Evolutionary conservation across 2,797 vertebrate genomes (phyloP), one percentile per base, ranked within the genome.

Genomic region (Pampus argenteus): DNA sequence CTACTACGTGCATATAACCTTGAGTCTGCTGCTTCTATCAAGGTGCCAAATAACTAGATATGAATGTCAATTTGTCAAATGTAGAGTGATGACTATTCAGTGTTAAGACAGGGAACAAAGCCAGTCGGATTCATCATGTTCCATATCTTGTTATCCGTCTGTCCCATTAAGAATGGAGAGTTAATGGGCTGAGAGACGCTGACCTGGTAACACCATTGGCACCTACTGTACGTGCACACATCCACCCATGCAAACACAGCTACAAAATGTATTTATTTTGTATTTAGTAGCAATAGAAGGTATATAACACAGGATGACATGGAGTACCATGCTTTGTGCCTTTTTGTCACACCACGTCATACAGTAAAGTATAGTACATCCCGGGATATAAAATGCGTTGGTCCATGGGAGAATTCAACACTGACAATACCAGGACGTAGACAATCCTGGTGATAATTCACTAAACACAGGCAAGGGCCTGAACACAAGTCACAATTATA

Each of bases 351-450:
- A 59, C 0, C 9, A 56, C 31, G 20, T 54, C 23, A 34, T 57
- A 71, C 40, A 44, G 40, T 44, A 44, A n/a, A n/a, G n/a, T n/a
- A n/a, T n/a, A n/a, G n/a, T n/a, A 64, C n/a, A 52, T n/a, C n/a
- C 10, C 14, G 18, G 42, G 29, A 58, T 42, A n/a, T 38, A 40
- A 66, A 73, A 50, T 38, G 28, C 2, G 2, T 9, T 18, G 51
- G 36, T 29, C 26, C 28, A 62, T 55, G 56, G 20, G 44, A 78
- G 25, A 74, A 25, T 58, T 76, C 9, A 45, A 23, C 25, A 15
- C 9, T 11, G 60, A 82, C 79, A 85, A 81, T 78, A 64, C 66
- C 74, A 81, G 86, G 71, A 86, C 48, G 58, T 50, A 10, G 47
- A 18, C 28, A 71, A 66, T 56, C 44, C 63, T 34, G 17, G 45